Conservation (phyloP, 2,888 invertebrate species). For the Deilephila elpenor region DNA sequence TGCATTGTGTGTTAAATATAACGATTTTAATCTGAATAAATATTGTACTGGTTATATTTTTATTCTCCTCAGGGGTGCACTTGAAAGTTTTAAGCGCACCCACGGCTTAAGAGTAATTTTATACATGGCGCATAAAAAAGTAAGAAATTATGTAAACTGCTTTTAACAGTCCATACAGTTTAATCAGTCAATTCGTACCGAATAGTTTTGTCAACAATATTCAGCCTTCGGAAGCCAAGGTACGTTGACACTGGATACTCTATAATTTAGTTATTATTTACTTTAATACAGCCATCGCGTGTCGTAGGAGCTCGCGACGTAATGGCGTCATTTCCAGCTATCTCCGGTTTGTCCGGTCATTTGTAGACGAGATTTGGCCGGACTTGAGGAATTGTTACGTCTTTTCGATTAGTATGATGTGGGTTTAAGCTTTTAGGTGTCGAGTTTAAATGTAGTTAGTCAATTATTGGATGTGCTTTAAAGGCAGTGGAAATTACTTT, state of each 20-base stretch:
- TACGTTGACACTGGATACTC: conserved; percentile 23
- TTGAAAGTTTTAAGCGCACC: too few relatives aligned
- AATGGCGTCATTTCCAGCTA: conserved; percentile 48
- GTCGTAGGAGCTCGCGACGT: conserved; percentile 44
- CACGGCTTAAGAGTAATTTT: too few relatives aligned
- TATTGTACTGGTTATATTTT: too few relatives aligned
- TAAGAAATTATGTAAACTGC: too few relatives aligned
- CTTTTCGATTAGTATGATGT: conserved; percentile 2
- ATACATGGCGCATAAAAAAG: too few relatives aligned
- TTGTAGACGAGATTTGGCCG: conserved; percentile 7
- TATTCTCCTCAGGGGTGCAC: too few relatives aligned
- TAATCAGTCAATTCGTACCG: conserved; percentile 3
- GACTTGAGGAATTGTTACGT: conserved; percentile 5
- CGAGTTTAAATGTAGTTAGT: too few relatives aligned
- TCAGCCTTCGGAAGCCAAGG: not conserved
- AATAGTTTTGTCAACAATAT: not conserved
- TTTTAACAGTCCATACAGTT: not conserved
- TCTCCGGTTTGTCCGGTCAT: conserved; percentile 44
- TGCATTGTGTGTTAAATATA: too few relatives aligned
- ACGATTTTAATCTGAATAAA: too few relatives aligned
- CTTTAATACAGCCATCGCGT: conserved; percentile 64
- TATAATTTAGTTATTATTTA: conserved; percentile 61
- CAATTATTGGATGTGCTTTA: too few relatives aligned
- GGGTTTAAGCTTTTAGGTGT: not conserved
- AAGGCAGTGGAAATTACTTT: too few relatives aligned